phyloP scores from a whole-genome alignment of 2,888 invertebrate species.

The Pollenia angustigena region DNA sequence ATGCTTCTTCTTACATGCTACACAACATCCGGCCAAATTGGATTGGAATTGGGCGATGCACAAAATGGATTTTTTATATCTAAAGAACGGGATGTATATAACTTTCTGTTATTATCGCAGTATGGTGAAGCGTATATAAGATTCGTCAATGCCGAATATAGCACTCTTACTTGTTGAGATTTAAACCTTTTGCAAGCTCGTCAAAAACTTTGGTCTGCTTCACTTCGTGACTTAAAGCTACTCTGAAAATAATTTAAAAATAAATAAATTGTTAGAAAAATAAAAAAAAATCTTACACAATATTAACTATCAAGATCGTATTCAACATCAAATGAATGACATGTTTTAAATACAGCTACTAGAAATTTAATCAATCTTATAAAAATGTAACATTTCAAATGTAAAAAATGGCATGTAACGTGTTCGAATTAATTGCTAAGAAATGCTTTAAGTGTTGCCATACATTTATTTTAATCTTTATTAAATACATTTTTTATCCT shows the following conservation, averaged over 20 bases:
- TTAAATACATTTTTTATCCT: background rate
- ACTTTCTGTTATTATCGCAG: too few species aligned
- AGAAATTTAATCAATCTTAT: constrained; percentile 46
- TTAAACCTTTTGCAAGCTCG: too few species aligned
- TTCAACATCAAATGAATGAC: constrained; percentile 30
- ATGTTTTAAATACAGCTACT: constrained; percentile 31
- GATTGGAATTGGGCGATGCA: too few species aligned
- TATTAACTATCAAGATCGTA: constrained; percentile 35
- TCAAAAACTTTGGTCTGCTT: too few species aligned
- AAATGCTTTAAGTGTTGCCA: constrained; percentile 24
- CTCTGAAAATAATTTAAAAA: background rate
- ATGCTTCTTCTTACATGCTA: too few species aligned
- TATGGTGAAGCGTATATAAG: too few species aligned
- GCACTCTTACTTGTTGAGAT: too few species aligned
- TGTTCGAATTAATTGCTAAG: background rate
- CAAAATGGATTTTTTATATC: too few species aligned
- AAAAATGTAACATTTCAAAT: constrained; percentile 6
- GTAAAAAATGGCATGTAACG: background rate
- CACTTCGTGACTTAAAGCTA: background rate
- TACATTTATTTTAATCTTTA: constrained; percentile 28
- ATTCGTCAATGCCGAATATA: too few species aligned
- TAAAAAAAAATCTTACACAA: constrained; percentile 8
- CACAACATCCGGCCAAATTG: too few species aligned
- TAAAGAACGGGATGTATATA: too few species aligned
- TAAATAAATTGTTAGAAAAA: constrained; percentile 9